phyloP scores from a whole-genome alignment of 2,797 vertebrate species.

The Champsocephalus gunnari region DNA sequence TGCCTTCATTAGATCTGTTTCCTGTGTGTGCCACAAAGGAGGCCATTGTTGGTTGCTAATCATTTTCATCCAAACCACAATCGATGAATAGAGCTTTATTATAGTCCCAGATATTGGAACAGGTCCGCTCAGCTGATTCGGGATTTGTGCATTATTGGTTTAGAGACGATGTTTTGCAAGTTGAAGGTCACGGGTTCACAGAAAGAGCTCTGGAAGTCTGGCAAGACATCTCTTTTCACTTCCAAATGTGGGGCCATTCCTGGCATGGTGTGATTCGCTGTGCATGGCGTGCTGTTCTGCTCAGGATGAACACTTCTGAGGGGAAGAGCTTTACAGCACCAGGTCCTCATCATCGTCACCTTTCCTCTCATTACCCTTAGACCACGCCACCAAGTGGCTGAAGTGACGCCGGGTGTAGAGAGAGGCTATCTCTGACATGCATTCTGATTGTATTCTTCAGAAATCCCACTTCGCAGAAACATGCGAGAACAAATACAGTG shows the following conservation, averaged over 20 bases:
- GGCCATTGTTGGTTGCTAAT: conserved; percentile 60
- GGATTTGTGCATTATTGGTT: conserved; percentile 38
- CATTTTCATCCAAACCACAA: conserved; percentile 56
- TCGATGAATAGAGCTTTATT: conserved; percentile 60
- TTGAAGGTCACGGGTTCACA: background rate
- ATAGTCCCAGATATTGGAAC: conserved; percentile 35
- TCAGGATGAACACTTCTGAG: conserved; percentile 62
- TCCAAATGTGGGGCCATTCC: conserved; percentile 46
- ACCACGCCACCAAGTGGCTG: conserved; percentile 39
- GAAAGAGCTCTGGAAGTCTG: conserved; percentile 3
- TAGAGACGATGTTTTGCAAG: conserved; percentile 7
- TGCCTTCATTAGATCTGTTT: conserved; percentile 42
- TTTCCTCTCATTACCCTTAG: conserved; percentile 58
- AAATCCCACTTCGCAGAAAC: conserved; percentile 17
- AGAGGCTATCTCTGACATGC: background rate
- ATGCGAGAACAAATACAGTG: background rate
- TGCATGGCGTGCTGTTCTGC: conserved; percentile 41
- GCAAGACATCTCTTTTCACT: conserved; percentile 36
- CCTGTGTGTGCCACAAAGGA: conserved; percentile 47
- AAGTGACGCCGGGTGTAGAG: background rate
- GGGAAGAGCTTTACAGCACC: background rate
- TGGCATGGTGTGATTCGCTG: conserved; percentile 49
- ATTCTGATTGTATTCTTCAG: conserved; percentile 25
- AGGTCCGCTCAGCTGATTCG: conserved; percentile 57
- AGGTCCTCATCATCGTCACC: conserved; percentile 61